Evolutionary conservation across 2,113 vertebrate genomes (phyloP).

Genomic region (Verasper variegatus): DNA sequence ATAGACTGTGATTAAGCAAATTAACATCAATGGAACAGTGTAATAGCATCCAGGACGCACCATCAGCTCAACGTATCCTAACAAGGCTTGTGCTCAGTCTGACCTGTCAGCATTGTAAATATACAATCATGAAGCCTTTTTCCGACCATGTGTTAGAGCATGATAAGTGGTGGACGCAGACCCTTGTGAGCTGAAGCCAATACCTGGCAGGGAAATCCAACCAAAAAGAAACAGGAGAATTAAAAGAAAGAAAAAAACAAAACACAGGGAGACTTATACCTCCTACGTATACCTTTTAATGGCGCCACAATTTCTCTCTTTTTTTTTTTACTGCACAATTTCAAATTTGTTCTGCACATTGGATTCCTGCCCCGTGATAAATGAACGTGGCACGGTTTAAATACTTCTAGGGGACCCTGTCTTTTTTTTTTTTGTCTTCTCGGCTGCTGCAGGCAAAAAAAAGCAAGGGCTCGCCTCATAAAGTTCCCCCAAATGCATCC

Average conservation of each 20-base stretch:
- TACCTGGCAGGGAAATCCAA: not conserved
- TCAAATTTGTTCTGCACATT: not conserved
- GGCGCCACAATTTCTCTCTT: not conserved
- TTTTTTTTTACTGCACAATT: constrained; percentile 24
- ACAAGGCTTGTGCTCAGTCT: constrained; percentile 19
- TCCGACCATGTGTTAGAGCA: not conserved
- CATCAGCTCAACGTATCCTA: constrained; percentile 9
- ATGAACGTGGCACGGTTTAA: constrained; percentile 65
- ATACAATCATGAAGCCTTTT: not conserved
- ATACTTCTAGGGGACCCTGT: constrained; percentile 38
- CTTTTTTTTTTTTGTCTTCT: constrained; percentile 15
- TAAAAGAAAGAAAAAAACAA: not conserved
- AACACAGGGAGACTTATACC: not conserved
- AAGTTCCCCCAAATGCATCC: constrained; percentile 81
- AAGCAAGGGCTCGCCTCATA: constrained; percentile 76
- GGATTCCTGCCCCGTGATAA: constrained; percentile 34
- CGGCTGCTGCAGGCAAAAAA: constrained; percentile 60
- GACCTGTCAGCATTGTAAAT: constrained; percentile 21
- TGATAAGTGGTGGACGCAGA: constrained; percentile 13
- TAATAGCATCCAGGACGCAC: constrained; percentile 23
- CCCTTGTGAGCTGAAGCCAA: constrained; percentile 17
- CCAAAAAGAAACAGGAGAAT: not conserved
- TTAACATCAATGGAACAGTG: constrained; percentile 22
- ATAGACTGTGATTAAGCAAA: constrained; percentile 46
- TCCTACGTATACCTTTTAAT: not conserved